phyloP scores from a whole-genome alignment of 2,113 vertebrate species.

The Promerops cafer region DNA sequence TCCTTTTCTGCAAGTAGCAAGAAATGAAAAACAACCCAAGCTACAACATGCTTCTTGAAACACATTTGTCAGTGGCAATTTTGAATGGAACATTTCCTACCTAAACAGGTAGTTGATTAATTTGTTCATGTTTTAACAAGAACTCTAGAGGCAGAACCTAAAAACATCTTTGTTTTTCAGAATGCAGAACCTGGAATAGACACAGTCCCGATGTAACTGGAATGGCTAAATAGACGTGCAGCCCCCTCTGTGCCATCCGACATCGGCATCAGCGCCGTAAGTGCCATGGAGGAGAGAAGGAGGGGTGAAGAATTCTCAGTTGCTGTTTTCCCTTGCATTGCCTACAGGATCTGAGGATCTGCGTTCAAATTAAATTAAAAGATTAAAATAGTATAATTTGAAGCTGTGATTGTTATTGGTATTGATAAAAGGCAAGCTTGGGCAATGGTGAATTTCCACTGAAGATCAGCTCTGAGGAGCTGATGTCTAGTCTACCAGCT shows the following conservation, averaged over 20 bases:
- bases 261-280: rapidly evolving
- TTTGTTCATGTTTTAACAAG: not conserved
- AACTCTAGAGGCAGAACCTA: not conserved
- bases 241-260: not conserved
- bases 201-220: not conserved
- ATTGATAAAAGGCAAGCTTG: not conserved
- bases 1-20: not conserved
- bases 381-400: not conserved
- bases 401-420: not conserved
- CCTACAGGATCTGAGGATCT: not conserved
- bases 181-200: not conserved
- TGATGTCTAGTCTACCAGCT: not conserved
- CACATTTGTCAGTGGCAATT: not conserved
- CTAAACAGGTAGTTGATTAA: slow-evolving; percentile 10
- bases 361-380: not conserved
- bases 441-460: not conserved
- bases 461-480: not conserved
- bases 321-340: not conserved
- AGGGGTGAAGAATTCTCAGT: not conserved
- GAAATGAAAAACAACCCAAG: slow-evolving; percentile 24
- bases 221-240: not conserved
- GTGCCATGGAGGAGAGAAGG: not conserved
- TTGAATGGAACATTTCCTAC: slow-evolving; percentile 9
- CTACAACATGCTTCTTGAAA: not conserved
- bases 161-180: not conserved